phyloP scores from a whole-genome alignment of 2,888 invertebrate genomes.

The Sepioteuthis lessoniana region DNA sequence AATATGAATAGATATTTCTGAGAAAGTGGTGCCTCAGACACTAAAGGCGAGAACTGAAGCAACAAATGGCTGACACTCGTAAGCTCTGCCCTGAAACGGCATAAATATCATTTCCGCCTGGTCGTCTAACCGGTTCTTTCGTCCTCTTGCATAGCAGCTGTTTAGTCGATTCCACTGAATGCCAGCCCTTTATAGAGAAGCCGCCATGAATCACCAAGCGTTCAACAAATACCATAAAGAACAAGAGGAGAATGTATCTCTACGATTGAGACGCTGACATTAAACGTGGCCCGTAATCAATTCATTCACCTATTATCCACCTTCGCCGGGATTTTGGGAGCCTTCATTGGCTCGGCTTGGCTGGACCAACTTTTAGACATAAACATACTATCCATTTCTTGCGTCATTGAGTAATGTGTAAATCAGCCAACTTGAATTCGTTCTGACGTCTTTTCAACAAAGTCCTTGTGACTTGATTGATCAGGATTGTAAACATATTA shows the following conservation, averaged over 20 bases:
- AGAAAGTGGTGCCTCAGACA: neutral
- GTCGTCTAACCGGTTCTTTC: neutral
- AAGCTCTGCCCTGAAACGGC: neutral
- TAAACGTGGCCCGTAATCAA: conserved; percentile 21
- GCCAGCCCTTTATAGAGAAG: neutral
- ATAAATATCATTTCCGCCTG: neutral
- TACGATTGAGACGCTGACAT: neutral
- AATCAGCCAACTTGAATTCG: neutral
- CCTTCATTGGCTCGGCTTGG: neutral
- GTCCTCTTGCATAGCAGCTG: neutral
- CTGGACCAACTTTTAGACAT: neutral
- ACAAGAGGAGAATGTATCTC: neutral
- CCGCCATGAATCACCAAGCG: neutral
- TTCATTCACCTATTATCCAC: neutral
- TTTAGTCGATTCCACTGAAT: neutral
- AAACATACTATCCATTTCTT: neutral
- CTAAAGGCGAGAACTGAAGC: neutral
- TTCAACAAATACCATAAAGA: neutral
- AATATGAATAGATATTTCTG: no score
- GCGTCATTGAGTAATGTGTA: neutral
- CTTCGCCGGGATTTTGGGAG: neutral
- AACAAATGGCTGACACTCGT: neutral
- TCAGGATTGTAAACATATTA: neutral
- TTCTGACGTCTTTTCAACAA: neutral
- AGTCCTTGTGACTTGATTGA: neutral